A percentile compares a stretch with the other conserved stretches of the same genome.
phyloP scores from a whole-genome alignment of 2,113 vertebrate genomes.

The Rhabdomys dilectus region DNA sequence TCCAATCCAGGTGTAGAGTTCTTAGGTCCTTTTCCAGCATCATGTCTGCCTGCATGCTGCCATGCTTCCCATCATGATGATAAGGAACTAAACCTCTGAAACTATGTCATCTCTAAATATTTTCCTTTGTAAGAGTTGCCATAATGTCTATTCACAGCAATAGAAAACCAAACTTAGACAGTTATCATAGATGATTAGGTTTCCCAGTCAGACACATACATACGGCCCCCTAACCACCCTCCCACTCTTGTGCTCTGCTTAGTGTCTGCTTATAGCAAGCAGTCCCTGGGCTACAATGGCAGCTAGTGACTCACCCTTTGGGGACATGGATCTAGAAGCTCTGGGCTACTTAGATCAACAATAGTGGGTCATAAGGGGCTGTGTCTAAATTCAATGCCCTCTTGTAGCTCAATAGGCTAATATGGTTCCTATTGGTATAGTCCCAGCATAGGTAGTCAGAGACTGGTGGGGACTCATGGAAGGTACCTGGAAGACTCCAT shows the following conservation, averaged over 20 bases:
- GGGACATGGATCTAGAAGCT: background rate
- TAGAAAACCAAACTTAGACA: background rate
- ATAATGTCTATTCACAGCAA: background rate
- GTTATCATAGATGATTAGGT: background rate
- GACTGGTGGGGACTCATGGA: background rate
- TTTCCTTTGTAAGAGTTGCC: background rate
- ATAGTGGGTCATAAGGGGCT: background rate
- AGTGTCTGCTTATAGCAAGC: background rate
- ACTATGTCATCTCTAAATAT: background rate
- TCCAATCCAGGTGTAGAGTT: background rate
- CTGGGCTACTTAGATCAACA: background rate
- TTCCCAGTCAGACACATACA: background rate
- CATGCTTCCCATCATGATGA: background rate
- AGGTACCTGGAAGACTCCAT: background rate
- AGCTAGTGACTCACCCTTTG: background rate
- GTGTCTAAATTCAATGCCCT: background rate
- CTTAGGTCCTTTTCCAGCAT: background rate
- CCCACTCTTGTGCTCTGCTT: background rate
- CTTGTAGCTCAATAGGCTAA: background rate
- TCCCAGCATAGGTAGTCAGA: background rate
- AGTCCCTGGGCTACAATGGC: background rate
- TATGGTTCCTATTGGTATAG: background rate
- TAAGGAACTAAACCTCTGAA: background rate
- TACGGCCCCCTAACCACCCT: rapidly evolving
- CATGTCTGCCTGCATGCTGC: background rate